These are phyloP conservation scores for Meriones psammophilus DNA, from an alignment of 2,797 vertebrate genomes.

Conservation along the genomic window DNA sequence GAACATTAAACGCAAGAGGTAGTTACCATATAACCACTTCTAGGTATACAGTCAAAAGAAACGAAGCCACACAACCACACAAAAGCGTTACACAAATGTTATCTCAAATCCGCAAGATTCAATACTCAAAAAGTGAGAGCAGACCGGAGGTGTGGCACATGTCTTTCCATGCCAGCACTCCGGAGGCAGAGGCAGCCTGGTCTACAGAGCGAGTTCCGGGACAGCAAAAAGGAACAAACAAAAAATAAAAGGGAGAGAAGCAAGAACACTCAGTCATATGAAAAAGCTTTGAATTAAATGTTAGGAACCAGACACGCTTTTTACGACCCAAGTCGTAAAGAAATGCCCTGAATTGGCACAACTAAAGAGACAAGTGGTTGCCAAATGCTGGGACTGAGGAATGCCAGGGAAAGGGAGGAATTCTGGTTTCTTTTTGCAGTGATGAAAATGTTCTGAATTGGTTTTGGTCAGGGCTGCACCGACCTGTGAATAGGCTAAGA, in stretches of 20 bases:
- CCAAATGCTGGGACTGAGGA: background rate
- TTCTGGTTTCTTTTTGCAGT: conserved; percentile 23
- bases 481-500: background rate
- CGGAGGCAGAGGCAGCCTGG: background rate
- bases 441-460: conserved; percentile 14
- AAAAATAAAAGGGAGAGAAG: background rate
- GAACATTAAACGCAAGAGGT: background rate
- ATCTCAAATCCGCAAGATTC: background rate
- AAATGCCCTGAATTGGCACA: conserved; percentile 4
- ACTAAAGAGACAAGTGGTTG: background rate
- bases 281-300: conserved; percentile 8
- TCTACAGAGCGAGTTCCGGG: background rate
- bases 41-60: background rate
- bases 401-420: background rate
- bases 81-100: background rate
- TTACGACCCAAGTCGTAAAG: background rate
- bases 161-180: background rate
- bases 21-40: background rate
- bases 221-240: background rate
- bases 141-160: background rate
- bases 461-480: background rate
- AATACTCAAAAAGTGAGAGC: background rate
- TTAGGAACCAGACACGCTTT: background rate
- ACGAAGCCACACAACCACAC: background rate
- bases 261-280: background rate